Base-by-base conservation (phyloP, 2,888 invertebrate species). In the Campopleginae sp. region DNA sequence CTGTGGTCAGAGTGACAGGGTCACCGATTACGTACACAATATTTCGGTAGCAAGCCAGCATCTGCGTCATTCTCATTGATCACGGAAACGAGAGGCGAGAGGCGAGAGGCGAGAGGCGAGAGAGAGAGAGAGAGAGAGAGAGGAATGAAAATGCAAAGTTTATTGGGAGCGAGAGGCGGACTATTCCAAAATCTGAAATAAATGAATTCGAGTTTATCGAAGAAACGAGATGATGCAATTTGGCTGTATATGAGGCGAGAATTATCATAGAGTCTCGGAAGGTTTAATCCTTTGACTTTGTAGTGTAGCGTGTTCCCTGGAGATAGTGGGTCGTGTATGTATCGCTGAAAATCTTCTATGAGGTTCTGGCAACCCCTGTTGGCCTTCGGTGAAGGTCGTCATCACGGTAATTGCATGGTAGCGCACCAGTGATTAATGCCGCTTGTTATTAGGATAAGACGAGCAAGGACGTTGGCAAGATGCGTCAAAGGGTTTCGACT, bases 11-110 rank as follows among this genome's bases (percentile, higher is more conserved):
- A 93, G 92, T 92, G 93, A 93, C 93, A 93, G 93, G 92, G 91
- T 91, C 92, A 92, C 89, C 92, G 93, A 93, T 93, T 93, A 93
- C 92, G 91, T 92, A 92, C 91, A 92, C 93, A 92, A 93, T 93
- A 92, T 92, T 92, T 91, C 87, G 90, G 90, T 90, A 91, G 90
- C 89, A 88, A 90, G 91, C 89, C 91, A 91, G 91, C 93, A 93
- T 93, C 93, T 93, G 92, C 91, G 91, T 89, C 91, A 90, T 92
- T 92, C 80, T 80, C 93, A 92, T 93, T 92, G 93, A 93, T 93
- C 93, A 92, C 87, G 42, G 61, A 70, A 61, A 92, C 87, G 42
- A 65, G 74, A 61, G 74, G 61, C 76, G 65, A 12, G 14, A 19
- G 46, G 44, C 10, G 44, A 46, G 12, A 46, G 44, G 14, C 8